A percentile compares a stretch with the other conserved stretches of the same genome.
These are phyloP conservation scores for Microtus ochrogaster DNA, from an alignment of 2,113 vertebrate genomes.

Conservation along the genomic window DNA sequence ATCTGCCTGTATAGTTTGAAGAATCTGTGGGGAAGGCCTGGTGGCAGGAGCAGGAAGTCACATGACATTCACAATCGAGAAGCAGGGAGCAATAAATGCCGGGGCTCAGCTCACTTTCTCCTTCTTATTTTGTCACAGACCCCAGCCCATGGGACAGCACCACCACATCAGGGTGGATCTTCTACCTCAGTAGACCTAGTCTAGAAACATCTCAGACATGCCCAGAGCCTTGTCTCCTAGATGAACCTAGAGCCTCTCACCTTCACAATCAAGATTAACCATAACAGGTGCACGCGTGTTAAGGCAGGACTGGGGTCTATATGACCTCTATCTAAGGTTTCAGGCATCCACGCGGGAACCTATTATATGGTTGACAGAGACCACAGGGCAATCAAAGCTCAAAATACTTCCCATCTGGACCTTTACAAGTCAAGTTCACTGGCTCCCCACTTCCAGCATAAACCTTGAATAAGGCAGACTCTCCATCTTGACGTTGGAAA, in stretches of 20 bases:
- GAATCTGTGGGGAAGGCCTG: neutral
- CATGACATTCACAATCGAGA: neutral
- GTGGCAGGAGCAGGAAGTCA: neutral
- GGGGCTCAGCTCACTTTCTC: too few relatives aligned
- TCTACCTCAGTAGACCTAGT: neutral
- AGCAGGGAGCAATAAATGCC: neutral
- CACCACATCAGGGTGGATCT: neutral
- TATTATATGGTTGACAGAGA: neutral
- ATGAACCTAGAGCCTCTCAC: neutral
- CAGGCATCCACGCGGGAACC: neutral
- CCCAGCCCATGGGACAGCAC: neutral
- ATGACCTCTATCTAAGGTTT: neutral
- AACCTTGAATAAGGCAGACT: constrained; percentile 69
- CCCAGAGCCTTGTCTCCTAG: neutral
- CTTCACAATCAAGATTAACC: neutral
- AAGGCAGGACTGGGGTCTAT: neutral
- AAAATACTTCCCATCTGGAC: constrained; percentile 38
- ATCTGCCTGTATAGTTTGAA: neutral
- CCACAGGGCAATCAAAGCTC: neutral
- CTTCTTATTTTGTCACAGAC: neutral
- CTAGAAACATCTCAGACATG: neutral
- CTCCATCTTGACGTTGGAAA: constrained; percentile 2
- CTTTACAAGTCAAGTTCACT: constrained; percentile 34
- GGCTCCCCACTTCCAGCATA: constrained; percentile 12
- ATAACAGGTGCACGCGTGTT: neutral